A percentile compares a stretch with the other conserved stretches of the same genome.
These are phyloP conservation scores for Apistogramma diplotaenia DNA, from an alignment of 2,113 vertebrate species.

Conservation along the genomic window DNA sequence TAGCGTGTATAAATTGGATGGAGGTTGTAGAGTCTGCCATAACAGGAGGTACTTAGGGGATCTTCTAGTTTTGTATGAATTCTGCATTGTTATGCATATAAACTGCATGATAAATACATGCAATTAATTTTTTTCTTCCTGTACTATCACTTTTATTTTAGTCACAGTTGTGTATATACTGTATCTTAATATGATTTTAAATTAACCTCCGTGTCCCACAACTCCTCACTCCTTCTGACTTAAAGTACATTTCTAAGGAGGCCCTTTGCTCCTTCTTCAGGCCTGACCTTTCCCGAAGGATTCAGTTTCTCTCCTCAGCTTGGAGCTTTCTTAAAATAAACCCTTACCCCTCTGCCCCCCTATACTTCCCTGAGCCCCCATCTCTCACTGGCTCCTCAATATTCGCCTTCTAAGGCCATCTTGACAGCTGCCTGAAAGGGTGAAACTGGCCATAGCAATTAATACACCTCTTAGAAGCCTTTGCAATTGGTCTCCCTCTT, in stretches of 20 bases:
- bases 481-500: slow-evolving; percentile 50
- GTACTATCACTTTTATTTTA: slow-evolving; percentile 15
- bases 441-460: slow-evolving; percentile 67
- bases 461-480: slow-evolving; percentile 71
- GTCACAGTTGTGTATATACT: not conserved
- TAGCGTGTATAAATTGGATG: not conserved
- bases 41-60: not conserved
- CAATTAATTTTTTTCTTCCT: not conserved
- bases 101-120: not conserved
- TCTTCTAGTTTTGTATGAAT: not conserved
- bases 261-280: slow-evolving; percentile 63
- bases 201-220: slow-evolving; percentile 37
- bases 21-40: not conserved
- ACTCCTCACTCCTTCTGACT: slow-evolving; percentile 32
- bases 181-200: not conserved
- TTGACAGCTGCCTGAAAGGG: slow-evolving; percentile 75
- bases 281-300: slow-evolving; percentile 81
- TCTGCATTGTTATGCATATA: not conserved
- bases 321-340: slow-evolving; percentile 80
- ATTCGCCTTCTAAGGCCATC: slow-evolving; percentile 83
- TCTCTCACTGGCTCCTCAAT: slow-evolving; percentile 71
- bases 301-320: slow-evolving; percentile 79
- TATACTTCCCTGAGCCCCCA: slow-evolving; percentile 51
- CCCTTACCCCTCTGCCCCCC: slow-evolving; percentile 58
- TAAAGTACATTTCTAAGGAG: slow-evolving; percentile 32